Evolutionary conservation across 2,888 invertebrate species (phyloP).

Genomic region (Maniola hyperantus): DNA sequence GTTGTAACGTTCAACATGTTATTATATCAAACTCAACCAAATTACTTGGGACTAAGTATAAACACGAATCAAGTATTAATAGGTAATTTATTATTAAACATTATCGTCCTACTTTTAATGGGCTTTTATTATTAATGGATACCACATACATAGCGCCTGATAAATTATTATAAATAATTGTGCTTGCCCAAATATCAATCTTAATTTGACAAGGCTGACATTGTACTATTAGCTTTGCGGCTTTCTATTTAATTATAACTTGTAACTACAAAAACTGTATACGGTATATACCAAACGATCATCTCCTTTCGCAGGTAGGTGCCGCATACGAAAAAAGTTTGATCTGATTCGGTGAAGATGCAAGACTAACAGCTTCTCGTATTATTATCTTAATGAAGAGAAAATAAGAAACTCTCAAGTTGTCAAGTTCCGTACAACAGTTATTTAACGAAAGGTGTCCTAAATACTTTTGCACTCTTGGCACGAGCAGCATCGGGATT

Average conservation of each 20-base stretch:
- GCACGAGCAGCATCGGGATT: conserved; percentile 14
- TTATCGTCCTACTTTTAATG: conserved; percentile 6
- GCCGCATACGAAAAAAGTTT: not conserved
- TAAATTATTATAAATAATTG: conserved; percentile 11
- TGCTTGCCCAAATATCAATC: conserved; percentile 15
- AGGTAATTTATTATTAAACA: not conserved
- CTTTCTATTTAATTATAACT: conserved; percentile 28
- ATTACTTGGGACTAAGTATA: not conserved
- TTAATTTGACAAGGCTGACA: conserved; percentile 22
- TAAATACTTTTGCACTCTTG: conserved; percentile 16
- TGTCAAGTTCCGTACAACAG: conserved; percentile 12
- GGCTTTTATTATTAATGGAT: conserved; percentile 3
- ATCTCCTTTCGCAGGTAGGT: not conserved
- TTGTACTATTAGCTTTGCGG: not conserved
- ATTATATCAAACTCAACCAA: not conserved
- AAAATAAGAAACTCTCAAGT: conserved; percentile 16
- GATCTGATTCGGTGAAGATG: conserved; percentile 3
- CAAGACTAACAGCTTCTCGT: conserved; percentile 7
- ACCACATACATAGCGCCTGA: not conserved
- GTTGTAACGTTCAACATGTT: not conserved
- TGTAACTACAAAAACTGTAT: not conserved
- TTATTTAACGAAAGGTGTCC: conserved; percentile 23
- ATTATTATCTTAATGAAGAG: conserved; percentile 18
- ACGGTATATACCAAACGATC: not conserved
- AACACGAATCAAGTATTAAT: not conserved